phyloP scores from a whole-genome alignment of 2,888 invertebrate species.

The Nemoura dubitans region DNA sequence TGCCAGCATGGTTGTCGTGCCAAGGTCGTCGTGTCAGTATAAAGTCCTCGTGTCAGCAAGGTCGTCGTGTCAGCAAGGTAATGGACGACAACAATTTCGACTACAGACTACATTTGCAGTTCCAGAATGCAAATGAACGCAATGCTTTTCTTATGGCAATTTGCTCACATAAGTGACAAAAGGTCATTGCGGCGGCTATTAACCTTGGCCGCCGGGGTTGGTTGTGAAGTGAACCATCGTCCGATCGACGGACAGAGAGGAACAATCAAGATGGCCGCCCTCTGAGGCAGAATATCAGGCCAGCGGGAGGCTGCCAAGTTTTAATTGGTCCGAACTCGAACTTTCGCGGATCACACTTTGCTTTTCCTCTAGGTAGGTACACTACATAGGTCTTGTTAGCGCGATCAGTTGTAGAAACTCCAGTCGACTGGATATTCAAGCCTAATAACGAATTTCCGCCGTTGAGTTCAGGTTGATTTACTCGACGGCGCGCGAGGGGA shows the following conservation, averaged over 20 bases:
- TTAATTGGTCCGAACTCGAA: conserved; percentile 37
- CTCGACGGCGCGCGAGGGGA: not conserved
- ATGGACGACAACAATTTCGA: too few relatives aligned
- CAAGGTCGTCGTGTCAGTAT: too few relatives aligned
- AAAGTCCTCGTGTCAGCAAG: too few relatives aligned
- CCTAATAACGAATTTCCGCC: not conserved
- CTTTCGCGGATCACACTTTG: conserved; percentile 27
- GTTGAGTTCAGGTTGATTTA: not conserved
- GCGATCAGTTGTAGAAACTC: conserved; percentile 27
- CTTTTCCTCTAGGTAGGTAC: too few relatives aligned
- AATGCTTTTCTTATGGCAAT: too few relatives aligned
- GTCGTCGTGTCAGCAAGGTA: too few relatives aligned
- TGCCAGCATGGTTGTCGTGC: too few relatives aligned
- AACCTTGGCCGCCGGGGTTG: too few relatives aligned
- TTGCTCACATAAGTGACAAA: too few relatives aligned
- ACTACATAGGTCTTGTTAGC: conserved; percentile 19
- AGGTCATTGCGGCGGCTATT: too few relatives aligned
- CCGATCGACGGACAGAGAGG: not conserved
- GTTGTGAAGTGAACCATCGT: not conserved
- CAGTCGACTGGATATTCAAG: not conserved
- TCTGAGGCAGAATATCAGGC: not conserved
- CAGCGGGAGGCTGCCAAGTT: conserved; percentile 34
- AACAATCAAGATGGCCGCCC: not conserved
- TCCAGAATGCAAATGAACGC: too few relatives aligned
- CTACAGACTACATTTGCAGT: too few relatives aligned